Percentiles rank a stretch among this genome's conserved stretches.
phyloP scores from a whole-genome alignment of 2,113 vertebrate genomes.

The Oryctolagus cuniculus region DNA sequence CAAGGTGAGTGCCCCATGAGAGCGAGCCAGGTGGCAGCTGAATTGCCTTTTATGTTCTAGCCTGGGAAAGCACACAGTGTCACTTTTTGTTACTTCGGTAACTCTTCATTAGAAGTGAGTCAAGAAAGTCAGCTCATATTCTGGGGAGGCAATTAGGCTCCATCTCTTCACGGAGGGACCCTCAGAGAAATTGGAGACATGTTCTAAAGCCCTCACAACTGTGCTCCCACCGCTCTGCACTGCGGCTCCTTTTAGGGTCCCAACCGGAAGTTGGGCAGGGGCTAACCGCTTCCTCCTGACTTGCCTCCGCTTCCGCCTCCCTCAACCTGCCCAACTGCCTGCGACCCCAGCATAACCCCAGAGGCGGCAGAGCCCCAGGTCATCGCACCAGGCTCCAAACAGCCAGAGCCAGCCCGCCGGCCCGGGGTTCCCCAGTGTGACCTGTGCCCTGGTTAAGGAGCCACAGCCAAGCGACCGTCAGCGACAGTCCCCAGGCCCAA shows the following conservation, averaged over 20 bases:
- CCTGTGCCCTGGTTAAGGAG: background rate
- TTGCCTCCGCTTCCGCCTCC: background rate
- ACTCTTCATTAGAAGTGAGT: background rate
- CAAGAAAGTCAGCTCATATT: conserved; percentile 1
- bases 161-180: background rate
- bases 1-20: background rate
- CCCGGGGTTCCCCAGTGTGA: background rate
- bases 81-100: background rate
- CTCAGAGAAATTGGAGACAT: background rate
- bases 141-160: background rate
- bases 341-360: background rate
- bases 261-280: background rate
- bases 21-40: background rate
- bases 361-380: background rate
- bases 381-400: background rate
- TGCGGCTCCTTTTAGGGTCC: background rate
- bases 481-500: background rate
- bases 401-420: background rate
- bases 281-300: background rate
- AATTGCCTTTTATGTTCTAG: background rate
- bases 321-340: background rate
- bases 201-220: background rate
- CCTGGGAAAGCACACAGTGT: conserved; percentile 17
- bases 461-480: background rate
- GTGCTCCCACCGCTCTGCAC: background rate